phyloP scores from a whole-genome alignment of 53 echinoderm and acorn worm species.

The Hippasteria phrygiana region DNA sequence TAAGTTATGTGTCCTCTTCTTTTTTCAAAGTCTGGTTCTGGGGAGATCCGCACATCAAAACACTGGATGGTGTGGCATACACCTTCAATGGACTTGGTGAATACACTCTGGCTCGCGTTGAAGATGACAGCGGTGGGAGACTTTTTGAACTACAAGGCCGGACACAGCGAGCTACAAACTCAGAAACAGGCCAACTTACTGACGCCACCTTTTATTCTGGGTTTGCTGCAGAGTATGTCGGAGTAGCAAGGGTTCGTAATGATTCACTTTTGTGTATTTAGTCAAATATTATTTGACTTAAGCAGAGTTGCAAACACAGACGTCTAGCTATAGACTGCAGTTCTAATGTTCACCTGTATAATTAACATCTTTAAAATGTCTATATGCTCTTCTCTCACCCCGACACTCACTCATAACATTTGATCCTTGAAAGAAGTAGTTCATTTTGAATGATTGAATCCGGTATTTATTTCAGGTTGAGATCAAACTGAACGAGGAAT shows the following conservation, averaged over 20 bases:
- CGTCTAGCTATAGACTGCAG: too few relatives aligned
- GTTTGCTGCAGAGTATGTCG: conserved; percentile 62
- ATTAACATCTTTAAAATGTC: too few relatives aligned
- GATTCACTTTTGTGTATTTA: background rate
- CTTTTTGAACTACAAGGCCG: conserved; percentile 78
- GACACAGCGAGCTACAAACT: conserved; percentile 56
- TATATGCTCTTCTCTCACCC: background rate
- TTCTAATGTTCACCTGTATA: too few relatives aligned
- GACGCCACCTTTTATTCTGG: conserved; percentile 76
- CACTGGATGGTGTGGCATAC: conserved; percentile 45
- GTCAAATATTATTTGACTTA: too few relatives aligned
- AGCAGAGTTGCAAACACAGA: background rate
- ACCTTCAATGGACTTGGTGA: conserved; percentile 72
- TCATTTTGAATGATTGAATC: too few relatives aligned
- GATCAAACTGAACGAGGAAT: background rate
- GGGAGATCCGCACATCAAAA: conserved; percentile 47
- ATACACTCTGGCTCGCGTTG: conserved; percentile 69
- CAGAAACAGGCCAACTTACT: conserved; percentile 44
- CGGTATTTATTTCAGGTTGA: background rate
- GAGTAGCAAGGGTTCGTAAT: background rate
- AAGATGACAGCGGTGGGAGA: conserved; percentile 4
- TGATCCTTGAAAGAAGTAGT: too few relatives aligned
- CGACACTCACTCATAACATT: too few relatives aligned
- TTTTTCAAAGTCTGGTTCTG: conserved; percentile 33
- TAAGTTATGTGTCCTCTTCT: too few relatives aligned